Percentiles rank a stretch among this genome's conserved stretches.
Conservation (phyloP, 1,140 invertebrate species). For the Sinonovacula constricta region DNA sequence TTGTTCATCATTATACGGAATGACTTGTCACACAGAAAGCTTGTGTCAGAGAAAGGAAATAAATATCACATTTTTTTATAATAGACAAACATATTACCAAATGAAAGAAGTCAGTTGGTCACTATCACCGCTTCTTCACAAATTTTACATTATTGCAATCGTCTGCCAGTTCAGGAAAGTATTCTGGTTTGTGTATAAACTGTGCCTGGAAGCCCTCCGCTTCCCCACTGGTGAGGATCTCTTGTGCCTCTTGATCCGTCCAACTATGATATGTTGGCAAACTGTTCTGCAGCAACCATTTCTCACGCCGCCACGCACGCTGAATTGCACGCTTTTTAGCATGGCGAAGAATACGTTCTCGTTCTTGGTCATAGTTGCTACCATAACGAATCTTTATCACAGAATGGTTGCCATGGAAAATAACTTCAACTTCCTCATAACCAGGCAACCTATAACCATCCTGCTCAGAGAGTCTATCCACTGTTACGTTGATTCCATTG, state of each 20-base stretch:
- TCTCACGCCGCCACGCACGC: conserved; percentile 95
- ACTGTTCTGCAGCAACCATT: conserved; percentile 88
- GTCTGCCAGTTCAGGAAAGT: conserved; percentile 94
- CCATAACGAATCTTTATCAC: conserved; percentile 96
- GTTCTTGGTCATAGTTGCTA: conserved; percentile 91
- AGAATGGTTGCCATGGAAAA: conserved; percentile 91
- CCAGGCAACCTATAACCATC: conserved; percentile 54
- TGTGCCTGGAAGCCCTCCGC: conserved; percentile 94
- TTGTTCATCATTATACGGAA: too few relatives aligned
- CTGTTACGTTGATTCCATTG: conserved; percentile 94
- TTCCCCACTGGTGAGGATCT: conserved; percentile 89
- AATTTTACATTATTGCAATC: conserved; percentile 94
- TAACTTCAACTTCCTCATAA: conserved; percentile 81
- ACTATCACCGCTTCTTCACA: conserved; percentile 63
- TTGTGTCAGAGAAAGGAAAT: too few relatives aligned
- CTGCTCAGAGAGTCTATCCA: conserved; percentile 82
- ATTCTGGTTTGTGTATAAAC: conserved; percentile 93
- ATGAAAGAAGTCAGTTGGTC: too few relatives aligned
- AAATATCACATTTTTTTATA: too few relatives aligned
- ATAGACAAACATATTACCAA: too few relatives aligned
- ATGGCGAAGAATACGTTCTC: conserved; percentile 91
- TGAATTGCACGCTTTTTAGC: conserved; percentile 90
- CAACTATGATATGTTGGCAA: conserved; percentile 81
- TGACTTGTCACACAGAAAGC: too few relatives aligned
- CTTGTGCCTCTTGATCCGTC: conserved; percentile 90